A percentile compares a stretch with the other conserved stretches of the same genome.
Evolutionary conservation across 2,797 vertebrate species (phyloP).

Genomic region (Characodon lateralis): DNA sequence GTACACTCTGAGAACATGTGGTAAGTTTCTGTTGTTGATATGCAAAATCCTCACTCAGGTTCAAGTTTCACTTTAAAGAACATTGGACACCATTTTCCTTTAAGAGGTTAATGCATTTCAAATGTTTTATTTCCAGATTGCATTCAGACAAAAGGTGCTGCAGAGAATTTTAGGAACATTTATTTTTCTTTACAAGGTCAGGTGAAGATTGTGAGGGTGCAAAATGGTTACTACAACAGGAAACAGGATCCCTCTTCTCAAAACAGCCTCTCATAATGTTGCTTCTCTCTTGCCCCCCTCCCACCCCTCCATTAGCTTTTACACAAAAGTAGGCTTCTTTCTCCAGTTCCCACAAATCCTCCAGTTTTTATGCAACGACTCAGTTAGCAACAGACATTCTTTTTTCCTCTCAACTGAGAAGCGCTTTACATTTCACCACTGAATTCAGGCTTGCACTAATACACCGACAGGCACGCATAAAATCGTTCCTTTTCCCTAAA

Average conservation of each 20-base stretch:
- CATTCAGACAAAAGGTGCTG: conserved; percentile 10
- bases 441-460: conserved; percentile 44
- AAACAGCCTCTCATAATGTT: conserved; percentile 70
- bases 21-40: neutral
- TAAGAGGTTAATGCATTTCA: neutral
- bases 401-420: conserved; percentile 55
- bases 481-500: conserved; percentile 27
- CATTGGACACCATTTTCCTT: neutral
- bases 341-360: conserved; percentile 62
- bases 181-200: conserved; percentile 66
- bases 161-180: conserved; percentile 35
- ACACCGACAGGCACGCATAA: conserved; percentile 38
- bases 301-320: conserved; percentile 66
- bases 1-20: conserved; percentile 14
- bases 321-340: conserved; percentile 69
- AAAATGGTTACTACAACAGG: conserved; percentile 70
- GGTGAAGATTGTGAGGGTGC: conserved; percentile 57
- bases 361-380: conserved; percentile 67
- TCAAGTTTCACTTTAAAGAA: conserved; percentile 26
- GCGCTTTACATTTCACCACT: conserved; percentile 48
- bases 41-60: conserved; percentile 5
- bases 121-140: conserved; percentile 17
- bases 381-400: conserved; percentile 58
- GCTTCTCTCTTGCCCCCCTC: conserved; percentile 68
- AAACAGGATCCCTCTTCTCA: conserved; percentile 72